Percentiles rank a stretch among this genome's conserved stretches.
phyloP scores from a whole-genome alignment of 1,140 invertebrate genomes.

The Amyelois transitella region DNA sequence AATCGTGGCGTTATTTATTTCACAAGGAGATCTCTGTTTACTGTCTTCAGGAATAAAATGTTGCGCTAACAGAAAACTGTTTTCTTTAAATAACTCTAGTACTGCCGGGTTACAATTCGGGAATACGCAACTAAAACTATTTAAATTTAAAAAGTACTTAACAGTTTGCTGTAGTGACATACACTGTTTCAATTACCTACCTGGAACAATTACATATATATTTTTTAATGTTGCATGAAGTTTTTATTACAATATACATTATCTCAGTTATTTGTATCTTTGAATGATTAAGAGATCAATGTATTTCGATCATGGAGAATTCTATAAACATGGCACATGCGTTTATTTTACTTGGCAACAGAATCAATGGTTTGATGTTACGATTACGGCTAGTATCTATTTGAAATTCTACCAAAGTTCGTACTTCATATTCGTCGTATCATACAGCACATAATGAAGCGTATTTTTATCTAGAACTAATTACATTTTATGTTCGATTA shows the following conservation, averaged over 20 bases:
- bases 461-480: not conserved
- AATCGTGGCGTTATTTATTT: too few species aligned
- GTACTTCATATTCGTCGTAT: too few species aligned
- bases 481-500: not conserved
- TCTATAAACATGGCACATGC: not conserved
- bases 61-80: too few species aligned
- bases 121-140: too few species aligned
- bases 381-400: not conserved
- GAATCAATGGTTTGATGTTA: not conserved
- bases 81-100: too few species aligned
- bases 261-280: not conserved
- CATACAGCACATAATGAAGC: too few species aligned
- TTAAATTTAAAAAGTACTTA: too few species aligned
- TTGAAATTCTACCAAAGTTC: not conserved
- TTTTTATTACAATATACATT: conserved; percentile 7
- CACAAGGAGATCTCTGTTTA: too few species aligned
- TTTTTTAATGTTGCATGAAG: conserved; percentile 3
- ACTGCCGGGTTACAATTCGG: too few species aligned
- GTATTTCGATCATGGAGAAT: not conserved
- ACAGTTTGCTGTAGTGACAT: too few species aligned
- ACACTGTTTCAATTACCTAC: too few species aligned
- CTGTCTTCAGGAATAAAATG: too few species aligned
- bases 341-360: not conserved
- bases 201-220: conserved; percentile 2
- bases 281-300: not conserved